phyloP scores from a whole-genome alignment of 2,113 vertebrate species.

The Thryonomys swinderianus region DNA sequence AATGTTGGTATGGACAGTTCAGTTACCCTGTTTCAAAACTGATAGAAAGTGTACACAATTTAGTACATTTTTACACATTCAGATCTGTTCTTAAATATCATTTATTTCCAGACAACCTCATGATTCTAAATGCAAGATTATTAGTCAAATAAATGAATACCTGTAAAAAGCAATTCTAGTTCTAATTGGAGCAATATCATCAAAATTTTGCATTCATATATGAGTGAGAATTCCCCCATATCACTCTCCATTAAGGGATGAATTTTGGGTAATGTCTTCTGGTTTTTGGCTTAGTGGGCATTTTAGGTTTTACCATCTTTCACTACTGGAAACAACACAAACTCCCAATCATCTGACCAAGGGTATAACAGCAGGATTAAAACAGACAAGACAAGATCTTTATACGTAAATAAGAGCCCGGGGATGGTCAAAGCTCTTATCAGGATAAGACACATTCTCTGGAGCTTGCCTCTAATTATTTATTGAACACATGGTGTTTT shows the following conservation, averaged over 20 bases:
- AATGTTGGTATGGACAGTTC: not conserved
- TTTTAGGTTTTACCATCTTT: not conserved
- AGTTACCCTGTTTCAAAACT: not conserved
- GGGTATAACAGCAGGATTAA: too few species aligned
- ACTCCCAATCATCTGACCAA: too few species aligned
- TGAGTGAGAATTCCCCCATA: not conserved
- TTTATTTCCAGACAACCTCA: not conserved
- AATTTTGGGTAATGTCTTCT: not conserved
- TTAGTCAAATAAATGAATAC: not conserved
- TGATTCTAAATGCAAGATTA: not conserved
- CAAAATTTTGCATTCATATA: not conserved
- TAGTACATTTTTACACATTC: accelerated
- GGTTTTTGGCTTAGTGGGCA: not conserved
- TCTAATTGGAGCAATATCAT: not conserved
- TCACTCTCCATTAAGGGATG: not conserved
- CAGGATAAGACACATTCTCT: too few species aligned
- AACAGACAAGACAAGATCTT: too few species aligned
- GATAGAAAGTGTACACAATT: not conserved
- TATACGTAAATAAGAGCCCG: too few species aligned
- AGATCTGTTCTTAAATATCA: not conserved
- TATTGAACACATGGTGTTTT: too few species aligned
- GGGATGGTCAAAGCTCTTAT: too few species aligned
- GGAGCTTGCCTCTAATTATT: too few species aligned
- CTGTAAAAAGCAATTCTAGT: not conserved
- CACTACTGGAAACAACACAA: too few species aligned